These are phyloP conservation scores for Panopea generosa DNA, from an alignment of 2,888 invertebrate species.

Conservation along the genomic window DNA sequence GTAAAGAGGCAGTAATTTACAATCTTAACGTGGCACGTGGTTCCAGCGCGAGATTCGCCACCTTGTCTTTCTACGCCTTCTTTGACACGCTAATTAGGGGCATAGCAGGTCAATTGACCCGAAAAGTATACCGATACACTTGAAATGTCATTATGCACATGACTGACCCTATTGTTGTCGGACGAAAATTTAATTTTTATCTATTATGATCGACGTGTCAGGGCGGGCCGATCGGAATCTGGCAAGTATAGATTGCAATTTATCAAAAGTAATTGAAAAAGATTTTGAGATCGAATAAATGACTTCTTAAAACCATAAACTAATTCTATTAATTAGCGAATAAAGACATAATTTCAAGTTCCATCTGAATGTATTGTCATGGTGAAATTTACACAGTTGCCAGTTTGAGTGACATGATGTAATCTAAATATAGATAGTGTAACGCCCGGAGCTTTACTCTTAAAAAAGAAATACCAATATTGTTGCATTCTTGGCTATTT, in stretches of 20 bases:
- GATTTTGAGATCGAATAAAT: conserved; percentile 1
- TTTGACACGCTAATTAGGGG: conserved; percentile 42
- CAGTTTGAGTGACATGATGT: conserved; percentile 11
- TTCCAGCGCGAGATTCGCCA: conserved; percentile 16
- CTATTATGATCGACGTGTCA: conserved; percentile 21
- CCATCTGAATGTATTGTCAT: background rate
- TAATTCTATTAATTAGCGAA: conserved; percentile 9
- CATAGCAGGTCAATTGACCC: background rate
- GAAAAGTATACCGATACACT: conserved; percentile 19
- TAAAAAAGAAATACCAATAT: conserved; percentile 1
- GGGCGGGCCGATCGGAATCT: conserved; percentile 14
- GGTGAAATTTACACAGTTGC: background rate
- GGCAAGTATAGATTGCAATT: background rate
- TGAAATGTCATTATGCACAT: conserved; percentile 34
- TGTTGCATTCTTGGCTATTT: background rate
- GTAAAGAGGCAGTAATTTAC: conserved; percentile 33
- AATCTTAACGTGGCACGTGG: conserved; percentile 38
- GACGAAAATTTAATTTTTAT: conserved; percentile 1
- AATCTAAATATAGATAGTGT: conserved; percentile 4
- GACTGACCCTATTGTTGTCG: conserved; percentile 1
- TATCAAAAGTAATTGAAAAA: conserved; percentile 9
- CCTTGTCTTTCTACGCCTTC: conserved; percentile 19
- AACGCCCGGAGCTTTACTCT: conserved; percentile 43
- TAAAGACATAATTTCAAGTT: background rate
- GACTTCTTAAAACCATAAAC: conserved; percentile 3